Base-by-base conservation (phyloP, 2,113 vertebrate species). In the Nycticebus coucang region DNA sequence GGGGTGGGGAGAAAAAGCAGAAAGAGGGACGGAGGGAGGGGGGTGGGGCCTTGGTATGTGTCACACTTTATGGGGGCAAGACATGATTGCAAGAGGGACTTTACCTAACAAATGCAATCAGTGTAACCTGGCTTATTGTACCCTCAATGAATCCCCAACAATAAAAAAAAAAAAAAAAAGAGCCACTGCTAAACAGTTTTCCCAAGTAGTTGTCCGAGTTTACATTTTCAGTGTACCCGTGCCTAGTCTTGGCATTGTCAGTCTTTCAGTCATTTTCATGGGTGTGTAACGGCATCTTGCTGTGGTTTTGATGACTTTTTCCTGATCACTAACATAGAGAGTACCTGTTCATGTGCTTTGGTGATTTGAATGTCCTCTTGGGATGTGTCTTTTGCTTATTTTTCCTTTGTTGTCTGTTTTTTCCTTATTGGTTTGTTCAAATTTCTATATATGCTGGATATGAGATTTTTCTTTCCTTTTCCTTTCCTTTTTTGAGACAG, bases 231-330 rank as follows among this genome's bases (percentile, higher is more conserved):
- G 4, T 50, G 24, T 74, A 9, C 55, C 57, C 35, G 74, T 87
- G 45, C 21, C 69, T 74, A 6, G 35, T 93, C 50, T 35, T 53
- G n/a, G 26, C 45, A 33, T 37, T 77, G 15, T 50, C 89, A 68
- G 19, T 64, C 78, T 93, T 87, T 88, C 79, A 78, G 50, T 78
- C 87, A 72, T 62, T 66, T 50, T 88, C 12, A 24, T 82, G 64
- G 30, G 5, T 90, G 1, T 87, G 37, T 75, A 37, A 66, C 53
- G 21, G 21, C 57, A 6, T 75, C 45, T 92, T 19, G 11, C 28
- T 85, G 11, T 92, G 72, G 50, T 59, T 91, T 79, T 55, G 45
- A 75, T 75, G 64, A 66, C 59, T 37, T 91, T 93, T 88, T 80
- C 37, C 33, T 55, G 60, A n/a, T 81, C 66, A 79, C 71, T 75